These are phyloP conservation scores for Phoebastria nigripes DNA, from an alignment of 2,797 vertebrate genomes.

Conservation along the genomic window DNA sequence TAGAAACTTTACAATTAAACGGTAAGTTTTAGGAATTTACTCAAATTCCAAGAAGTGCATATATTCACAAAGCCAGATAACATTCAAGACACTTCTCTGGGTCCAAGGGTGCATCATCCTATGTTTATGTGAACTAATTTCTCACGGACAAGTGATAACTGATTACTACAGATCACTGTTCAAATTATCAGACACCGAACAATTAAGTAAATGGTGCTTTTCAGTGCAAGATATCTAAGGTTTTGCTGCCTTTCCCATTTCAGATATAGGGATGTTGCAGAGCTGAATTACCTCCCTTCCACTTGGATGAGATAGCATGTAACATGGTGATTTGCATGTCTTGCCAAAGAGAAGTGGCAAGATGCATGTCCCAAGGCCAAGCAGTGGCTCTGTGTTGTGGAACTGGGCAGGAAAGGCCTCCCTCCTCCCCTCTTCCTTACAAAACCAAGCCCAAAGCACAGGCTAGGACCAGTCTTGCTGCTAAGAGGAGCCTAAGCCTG, in stretches of 20 bases:
- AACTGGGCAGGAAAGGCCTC: neutral
- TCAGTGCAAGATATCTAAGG: neutral
- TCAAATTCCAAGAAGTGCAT: neutral
- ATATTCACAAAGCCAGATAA: neutral
- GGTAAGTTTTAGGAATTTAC: neutral
- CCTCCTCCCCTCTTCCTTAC: neutral
- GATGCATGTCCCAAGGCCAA: neutral
- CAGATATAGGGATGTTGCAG: neutral
- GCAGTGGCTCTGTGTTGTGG: no score
- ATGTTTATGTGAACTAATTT: neutral
- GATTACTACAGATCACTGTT: neutral
- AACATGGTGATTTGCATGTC: neutral
- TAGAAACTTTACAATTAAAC: neutral
- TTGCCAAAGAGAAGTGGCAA: neutral
- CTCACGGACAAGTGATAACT: neutral
- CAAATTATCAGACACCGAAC: neutral
- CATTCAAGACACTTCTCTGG: neutral
- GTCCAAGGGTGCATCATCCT: neutral
- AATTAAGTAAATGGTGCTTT: neutral
- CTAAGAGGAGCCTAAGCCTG: neutral
- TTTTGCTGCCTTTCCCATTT: neutral
- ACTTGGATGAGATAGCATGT: no score
- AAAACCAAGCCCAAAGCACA: neutral
- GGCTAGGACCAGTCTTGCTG: neutral
- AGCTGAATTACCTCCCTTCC: neutral